Percentiles rank a stretch among this genome's conserved stretches.
phyloP scores from a whole-genome alignment of 2,797 vertebrate genomes.

The Tadarida brasiliensis region DNA sequence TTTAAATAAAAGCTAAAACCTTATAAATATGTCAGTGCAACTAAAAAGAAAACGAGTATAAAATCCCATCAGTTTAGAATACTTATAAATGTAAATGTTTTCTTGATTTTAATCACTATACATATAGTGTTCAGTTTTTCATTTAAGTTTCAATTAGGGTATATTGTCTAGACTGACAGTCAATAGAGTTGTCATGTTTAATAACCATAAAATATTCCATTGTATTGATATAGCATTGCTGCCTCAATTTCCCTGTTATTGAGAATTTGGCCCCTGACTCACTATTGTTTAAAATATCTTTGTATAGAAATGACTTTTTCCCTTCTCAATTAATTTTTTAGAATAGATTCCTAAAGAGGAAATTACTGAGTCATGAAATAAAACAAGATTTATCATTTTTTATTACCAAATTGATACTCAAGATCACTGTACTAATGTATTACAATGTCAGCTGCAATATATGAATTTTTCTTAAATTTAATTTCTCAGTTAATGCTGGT shows the following conservation, averaged over 20 bases:
- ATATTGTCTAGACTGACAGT: background rate
- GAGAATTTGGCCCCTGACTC: background rate
- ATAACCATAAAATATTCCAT: background rate
- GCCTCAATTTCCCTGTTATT: background rate
- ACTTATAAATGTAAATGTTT: conserved; percentile 9
- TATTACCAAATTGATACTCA: conserved; percentile 27
- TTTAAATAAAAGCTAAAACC: conserved; percentile 45
- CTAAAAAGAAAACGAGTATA: background rate
- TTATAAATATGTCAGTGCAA: background rate
- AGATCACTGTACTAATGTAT: background rate
- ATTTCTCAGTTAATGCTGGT: background rate
- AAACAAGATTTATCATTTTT: conserved; percentile 33
- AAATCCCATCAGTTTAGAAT: background rate
- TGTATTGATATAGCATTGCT: background rate
- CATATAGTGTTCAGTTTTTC: background rate
- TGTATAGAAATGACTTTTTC: background rate
- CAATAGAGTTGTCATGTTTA: background rate
- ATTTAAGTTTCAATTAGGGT: background rate
- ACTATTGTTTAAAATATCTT: conserved; percentile 13
- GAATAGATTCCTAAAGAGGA: background rate
- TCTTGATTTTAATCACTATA: background rate
- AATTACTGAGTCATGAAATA: background rate
- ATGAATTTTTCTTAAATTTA: conserved; percentile 13
- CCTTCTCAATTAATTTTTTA: background rate
- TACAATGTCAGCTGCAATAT: background rate